phyloP scores from a whole-genome alignment of 2,797 vertebrate genomes.

The Philypnodon macrostomus region DNA sequence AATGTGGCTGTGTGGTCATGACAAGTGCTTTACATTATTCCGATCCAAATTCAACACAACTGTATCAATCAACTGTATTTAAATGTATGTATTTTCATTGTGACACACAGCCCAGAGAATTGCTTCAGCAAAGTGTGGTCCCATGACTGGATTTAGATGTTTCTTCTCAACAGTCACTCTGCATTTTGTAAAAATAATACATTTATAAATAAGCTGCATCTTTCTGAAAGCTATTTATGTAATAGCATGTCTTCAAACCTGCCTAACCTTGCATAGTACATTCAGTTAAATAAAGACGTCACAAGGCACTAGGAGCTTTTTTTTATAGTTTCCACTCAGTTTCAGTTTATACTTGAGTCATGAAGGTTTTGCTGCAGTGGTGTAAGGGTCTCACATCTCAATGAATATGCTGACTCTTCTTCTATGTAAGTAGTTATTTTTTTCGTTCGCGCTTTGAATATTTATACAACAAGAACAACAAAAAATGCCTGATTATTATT shows the following conservation, averaged over 20 bases:
- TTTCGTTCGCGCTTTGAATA: neutral
- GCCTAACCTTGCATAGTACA: too few species aligned
- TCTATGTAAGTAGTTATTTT: conserved; percentile 49
- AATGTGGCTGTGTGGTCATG: too few species aligned
- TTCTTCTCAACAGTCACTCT: too few species aligned
- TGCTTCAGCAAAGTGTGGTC: too few species aligned
- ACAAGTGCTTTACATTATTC: too few species aligned
- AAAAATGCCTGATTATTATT: neutral
- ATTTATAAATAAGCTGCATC: too few species aligned
- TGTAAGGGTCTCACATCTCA: neutral
- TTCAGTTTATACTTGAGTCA: neutral
- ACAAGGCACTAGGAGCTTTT: conserved; percentile 13
- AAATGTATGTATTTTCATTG: too few species aligned
- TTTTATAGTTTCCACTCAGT: neutral
- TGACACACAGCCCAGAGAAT: too few species aligned
- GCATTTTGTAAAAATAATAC: too few species aligned
- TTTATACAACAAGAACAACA: fast-evolving
- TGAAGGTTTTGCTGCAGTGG: neutral
- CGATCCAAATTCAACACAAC: too few species aligned
- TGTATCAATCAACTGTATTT: too few species aligned
- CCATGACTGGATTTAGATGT: too few species aligned
- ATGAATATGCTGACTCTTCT: conserved; percentile 22
- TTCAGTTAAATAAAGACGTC: neutral
- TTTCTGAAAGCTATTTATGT: neutral
- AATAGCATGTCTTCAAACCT: neutral